phyloP scores from a whole-genome alignment of 2,113 vertebrate species.

The Excalfactoria chinensis region DNA sequence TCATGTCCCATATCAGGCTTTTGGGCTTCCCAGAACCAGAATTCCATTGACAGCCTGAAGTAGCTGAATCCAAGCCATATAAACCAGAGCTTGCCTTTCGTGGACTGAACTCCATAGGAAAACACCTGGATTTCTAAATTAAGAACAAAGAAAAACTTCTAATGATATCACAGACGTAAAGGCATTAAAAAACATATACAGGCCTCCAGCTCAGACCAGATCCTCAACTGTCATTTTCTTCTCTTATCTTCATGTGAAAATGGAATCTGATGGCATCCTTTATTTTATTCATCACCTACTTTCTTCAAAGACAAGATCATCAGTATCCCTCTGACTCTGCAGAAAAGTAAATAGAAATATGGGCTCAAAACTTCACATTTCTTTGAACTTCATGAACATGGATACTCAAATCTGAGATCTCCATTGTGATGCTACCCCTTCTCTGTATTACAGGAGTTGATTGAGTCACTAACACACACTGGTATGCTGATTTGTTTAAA shows the following conservation, averaged over 20 bases:
- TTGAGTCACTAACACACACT: not conserved
- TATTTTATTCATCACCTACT: not conserved
- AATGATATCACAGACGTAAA: not conserved
- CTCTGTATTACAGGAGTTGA: not conserved
- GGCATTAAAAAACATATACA: not conserved
- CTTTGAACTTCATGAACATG: not conserved
- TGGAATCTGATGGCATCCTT: not conserved
- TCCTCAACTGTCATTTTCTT: not conserved
- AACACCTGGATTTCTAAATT: not conserved
- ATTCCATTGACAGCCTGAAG: not conserved
- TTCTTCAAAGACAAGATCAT: not conserved
- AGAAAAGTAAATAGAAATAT: not conserved
- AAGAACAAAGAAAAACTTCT: not conserved
- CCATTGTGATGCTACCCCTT: not conserved
- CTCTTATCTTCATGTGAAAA: not conserved
- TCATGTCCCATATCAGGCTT: not conserved
- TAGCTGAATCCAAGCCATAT: not conserved
- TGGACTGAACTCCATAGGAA: not conserved
- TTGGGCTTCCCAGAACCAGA: not conserved
- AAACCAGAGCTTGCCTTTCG: not conserved
- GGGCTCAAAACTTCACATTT: not conserved
- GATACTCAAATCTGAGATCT: not conserved
- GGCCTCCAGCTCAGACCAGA: not conserved
- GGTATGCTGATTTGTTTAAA: not conserved
- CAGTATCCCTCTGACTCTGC: not conserved